A percentile compares a stretch with the other conserved stretches of the same genome.
Conservation (phyloP, 1,140 invertebrate species). For the Druon quercuslanigerum region DNA sequence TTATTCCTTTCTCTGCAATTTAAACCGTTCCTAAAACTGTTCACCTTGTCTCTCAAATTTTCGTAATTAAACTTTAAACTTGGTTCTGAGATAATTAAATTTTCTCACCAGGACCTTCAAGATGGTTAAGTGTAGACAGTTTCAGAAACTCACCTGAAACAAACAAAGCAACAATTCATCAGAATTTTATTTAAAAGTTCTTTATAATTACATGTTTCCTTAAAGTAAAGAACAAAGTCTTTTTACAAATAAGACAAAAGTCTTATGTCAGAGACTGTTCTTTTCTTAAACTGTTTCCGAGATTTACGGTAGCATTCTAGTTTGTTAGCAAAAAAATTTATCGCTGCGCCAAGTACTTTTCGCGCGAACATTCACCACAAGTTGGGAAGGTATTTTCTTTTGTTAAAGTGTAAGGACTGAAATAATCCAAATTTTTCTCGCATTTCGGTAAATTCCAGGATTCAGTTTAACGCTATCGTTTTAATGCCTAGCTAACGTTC, state of each 20-base stretch:
- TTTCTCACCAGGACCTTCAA: not conserved
- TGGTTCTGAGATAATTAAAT: not conserved
- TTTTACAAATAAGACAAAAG: too few species aligned
- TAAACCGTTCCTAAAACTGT: too few species aligned
- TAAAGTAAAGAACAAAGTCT: too few species aligned
- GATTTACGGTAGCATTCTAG: not conserved
- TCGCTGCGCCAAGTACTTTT: conserved; percentile 5
- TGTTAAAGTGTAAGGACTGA: not conserved
- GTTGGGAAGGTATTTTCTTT: conserved; percentile 7
- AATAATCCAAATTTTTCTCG: conserved; percentile 9
- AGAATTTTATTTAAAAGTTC: not conserved
- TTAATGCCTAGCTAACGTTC: conserved; percentile 15
- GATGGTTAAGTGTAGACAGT: not conserved
- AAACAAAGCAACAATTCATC: not conserved
- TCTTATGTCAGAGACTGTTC: too few species aligned
- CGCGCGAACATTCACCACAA: not conserved
- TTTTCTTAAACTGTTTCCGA: not conserved
- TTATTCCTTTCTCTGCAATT: too few species aligned
- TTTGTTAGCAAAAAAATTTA: conserved; percentile 5
- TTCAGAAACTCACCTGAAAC: conserved; percentile 13
- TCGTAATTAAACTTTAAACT: too few species aligned
- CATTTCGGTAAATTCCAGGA: conserved; percentile 2
- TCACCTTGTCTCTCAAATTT: too few species aligned
- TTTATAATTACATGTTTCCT: too few species aligned
- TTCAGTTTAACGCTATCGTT: not conserved